Base-by-base conservation (phyloP, 1,140 invertebrate genomes). In the Drosophila simulans region DNA sequence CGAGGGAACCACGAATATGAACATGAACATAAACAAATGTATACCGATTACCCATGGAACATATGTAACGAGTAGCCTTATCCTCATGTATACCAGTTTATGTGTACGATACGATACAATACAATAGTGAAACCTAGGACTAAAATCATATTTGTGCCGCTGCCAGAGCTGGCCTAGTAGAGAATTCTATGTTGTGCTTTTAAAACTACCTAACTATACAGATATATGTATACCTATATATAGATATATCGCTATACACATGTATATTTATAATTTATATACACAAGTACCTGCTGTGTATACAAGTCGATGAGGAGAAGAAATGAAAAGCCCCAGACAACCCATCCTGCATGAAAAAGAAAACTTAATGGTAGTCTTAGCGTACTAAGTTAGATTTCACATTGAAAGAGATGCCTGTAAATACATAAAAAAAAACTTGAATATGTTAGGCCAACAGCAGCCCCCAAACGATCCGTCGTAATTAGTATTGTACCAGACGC, bases 1-100 rank as follows among this genome's bases (percentile, higher is more conserved):
- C 15, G 12, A 27, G 22, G 42, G n/a, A 39, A 34, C 43, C 43
- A 25, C 27, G n/a, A 35, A 42, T 20, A 52, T 53, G 39, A 60
- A 20, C 12, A 20, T 49, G 40, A 73, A 62, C 57, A 51, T 45
- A 37, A 71, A 88, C 70, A 73, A 64, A 78, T 90, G 85, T 90
- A 90, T 90, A 90, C 86, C 81, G 60, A 78, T 49, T 76, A 58
- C 66, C 66, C 79, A 90, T 90, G 84, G 85, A 88, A 89, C 80
- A 89, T 84, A 90, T 89, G 84, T 90, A 89, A 89, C 84, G 84
- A 80, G 84, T 89, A 89, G 84, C 84, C 84, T 89, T 89, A 89
- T 89, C 84, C 84, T 80, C 80, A 89, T 90, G 84, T 89, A 89
- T 89, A 89, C 84, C 85, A 89, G 84, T 89, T 89, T 88, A 84